Evolutionary conservation across 2,888 invertebrate genomes (phyloP), one percentile per base, ranked within the genome.

Genomic region (Synanthedon myopaeformis): DNA sequence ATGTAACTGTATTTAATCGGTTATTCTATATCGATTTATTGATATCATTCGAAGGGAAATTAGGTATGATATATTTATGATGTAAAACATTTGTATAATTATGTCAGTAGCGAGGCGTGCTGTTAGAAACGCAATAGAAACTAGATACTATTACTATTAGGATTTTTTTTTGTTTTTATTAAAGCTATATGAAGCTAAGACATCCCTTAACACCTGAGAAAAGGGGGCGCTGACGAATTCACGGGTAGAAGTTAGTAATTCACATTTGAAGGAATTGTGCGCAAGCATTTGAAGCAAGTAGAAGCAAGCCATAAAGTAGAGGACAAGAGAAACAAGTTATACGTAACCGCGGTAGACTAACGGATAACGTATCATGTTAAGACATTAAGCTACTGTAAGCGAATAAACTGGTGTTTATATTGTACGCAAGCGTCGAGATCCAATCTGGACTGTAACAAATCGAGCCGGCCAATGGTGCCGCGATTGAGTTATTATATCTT

Each of bases 401-500:
- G 61, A 64, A 66, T 70, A 72, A 68, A 69, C 67, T 63, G 64
- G 69, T 68, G 70, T 72, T 69, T 72, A 73, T 70, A 79, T 71
- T 80, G 72, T 76, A 35, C 71, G 67, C 66, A 57, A 60, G 65
- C 65, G 64, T 61, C 57, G 65, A 80, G 88, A 88, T 88, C 79
- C 72, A 79, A 88, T 88, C 88, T 74, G 61, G 83, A 80, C 84
- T 76, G 73, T 76, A 73, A 88, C 86, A 85, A 88, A 88, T 88
- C 76, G 87, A 72, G 72, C 67, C 72, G 67, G 69, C 72, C 73
- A 66, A 71, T 66, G 77, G 72, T 70, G 73, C 74, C 67, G 79
- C 86, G 81, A 88, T 88, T 88, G 88, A 88, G 86, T 88, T 88
- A 88, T 88, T 87, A 85, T 81, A 80, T 77, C 82, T 84, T 87